A percentile compares a stretch with the other conserved stretches of the same genome.
Evolutionary conservation across 1,140 invertebrate genomes (phyloP).

Genomic region (Berghia stephanieae): DNA sequence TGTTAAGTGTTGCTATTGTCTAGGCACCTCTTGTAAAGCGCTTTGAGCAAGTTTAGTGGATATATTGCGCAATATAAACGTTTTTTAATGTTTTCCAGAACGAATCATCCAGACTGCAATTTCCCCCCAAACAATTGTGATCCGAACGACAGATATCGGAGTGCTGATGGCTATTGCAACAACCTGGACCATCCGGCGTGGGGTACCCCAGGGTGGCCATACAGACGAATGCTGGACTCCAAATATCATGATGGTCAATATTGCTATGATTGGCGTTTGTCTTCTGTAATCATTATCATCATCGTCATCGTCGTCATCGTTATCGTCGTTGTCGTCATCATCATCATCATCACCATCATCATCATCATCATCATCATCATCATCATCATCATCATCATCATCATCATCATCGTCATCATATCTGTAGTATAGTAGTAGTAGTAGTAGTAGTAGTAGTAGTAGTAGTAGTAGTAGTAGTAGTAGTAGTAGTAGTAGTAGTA

Average conservation of each 20-base stretch:
- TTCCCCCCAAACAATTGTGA: constrained; percentile 14
- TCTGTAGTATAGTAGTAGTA: no score
- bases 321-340: constrained; percentile 12
- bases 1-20: no score
- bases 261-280: neutral
- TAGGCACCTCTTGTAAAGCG: no score
- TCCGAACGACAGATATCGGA: constrained; percentile 73
- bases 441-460: no score
- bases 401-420: no score
- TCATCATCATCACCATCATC: constrained; percentile 9
- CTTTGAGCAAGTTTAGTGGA: no score
- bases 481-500: no score
- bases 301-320: constrained; percentile 20
- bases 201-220: constrained; percentile 89
- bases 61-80: no score
- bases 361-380: constrained; percentile 11
- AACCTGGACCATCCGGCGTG: constrained; percentile 90
- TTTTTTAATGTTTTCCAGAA: neutral
- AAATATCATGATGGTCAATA: constrained; percentile 87
- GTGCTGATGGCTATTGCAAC: constrained; percentile 92
- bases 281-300: constrained; percentile 9
- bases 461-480: no score
- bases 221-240: constrained; percentile 82
- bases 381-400: no score
- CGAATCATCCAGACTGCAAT: neutral